Evolutionary conservation across 2,797 vertebrate species (phyloP).

Genomic region (Linurgus olivaceus): DNA sequence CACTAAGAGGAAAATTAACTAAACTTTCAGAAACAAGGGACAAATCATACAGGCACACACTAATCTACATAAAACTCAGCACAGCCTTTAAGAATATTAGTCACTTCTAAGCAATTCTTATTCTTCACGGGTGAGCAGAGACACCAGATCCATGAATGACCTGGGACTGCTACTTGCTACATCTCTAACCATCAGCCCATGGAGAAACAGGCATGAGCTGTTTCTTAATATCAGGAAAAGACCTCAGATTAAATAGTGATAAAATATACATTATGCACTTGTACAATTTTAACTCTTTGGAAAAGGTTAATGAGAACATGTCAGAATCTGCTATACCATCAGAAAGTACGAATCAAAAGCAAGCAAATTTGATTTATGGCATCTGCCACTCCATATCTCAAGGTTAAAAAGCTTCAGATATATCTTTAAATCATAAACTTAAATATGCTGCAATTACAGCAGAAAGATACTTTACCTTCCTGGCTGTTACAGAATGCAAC

Average conservation of each 20-base stretch:
- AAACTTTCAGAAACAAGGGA: not conserved
- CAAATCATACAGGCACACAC: not conserved
- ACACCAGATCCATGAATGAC: slow-evolving; percentile 55
- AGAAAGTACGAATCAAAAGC: slow-evolving; percentile 48
- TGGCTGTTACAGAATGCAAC: slow-evolving; percentile 41
- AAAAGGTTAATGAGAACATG: slow-evolving; percentile 71
- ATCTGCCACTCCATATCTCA: slow-evolving; percentile 66
- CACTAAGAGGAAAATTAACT: not conserved
- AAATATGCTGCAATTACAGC: slow-evolving; percentile 43
- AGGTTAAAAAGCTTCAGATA: slow-evolving; percentile 62
- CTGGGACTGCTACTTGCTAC: slow-evolving; percentile 56
- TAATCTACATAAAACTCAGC: not conserved
- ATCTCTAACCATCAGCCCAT: slow-evolving; percentile 58
- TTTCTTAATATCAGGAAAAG: slow-evolving; percentile 56
- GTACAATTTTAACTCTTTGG: slow-evolving; percentile 56
- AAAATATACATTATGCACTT: slow-evolving; percentile 68
- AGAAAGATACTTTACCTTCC: slow-evolving; percentile 55
- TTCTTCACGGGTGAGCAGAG: slow-evolving; percentile 32
- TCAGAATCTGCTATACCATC: slow-evolving; percentile 63
- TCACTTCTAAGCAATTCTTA: slow-evolving; percentile 45
- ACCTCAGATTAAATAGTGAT: slow-evolving; percentile 55
- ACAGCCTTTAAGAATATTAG: slow-evolving; percentile 20
- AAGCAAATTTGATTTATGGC: slow-evolving; percentile 56
- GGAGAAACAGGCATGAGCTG: slow-evolving; percentile 53
- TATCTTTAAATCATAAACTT: slow-evolving; percentile 57